These are phyloP conservation scores for Parazoanthus darwini DNA, from an alignment of 92 coral and sea anemone species.

Conservation along the genomic window DNA sequence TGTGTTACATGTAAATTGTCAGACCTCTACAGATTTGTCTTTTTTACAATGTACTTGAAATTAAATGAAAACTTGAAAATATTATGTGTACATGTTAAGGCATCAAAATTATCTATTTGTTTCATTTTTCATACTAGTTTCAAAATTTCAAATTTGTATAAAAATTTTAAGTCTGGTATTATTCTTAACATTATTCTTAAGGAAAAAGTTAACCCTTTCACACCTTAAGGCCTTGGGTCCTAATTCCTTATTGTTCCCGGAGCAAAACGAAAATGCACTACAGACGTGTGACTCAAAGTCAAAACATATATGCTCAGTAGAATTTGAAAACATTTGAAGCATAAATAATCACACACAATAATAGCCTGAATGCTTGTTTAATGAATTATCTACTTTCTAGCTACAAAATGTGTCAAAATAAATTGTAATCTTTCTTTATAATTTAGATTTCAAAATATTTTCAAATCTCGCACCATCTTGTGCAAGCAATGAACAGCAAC, in stretches of 20 bases:
- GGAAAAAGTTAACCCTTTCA: no score
- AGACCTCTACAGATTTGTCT: not conserved
- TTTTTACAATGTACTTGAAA: no score
- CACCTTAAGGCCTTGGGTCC: not conserved
- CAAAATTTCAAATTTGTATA: no score
- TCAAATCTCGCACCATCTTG: slow-evolving; percentile 22
- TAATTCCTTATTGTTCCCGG: not conserved
- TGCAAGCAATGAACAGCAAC: not conserved
- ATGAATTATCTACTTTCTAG: not conserved
- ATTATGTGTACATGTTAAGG: no score
- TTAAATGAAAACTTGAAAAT: not conserved
- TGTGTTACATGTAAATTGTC: not conserved
- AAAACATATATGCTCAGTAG: not conserved
- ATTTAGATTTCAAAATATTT: slow-evolving; percentile 2
- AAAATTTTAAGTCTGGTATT: no score
- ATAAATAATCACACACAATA: not conserved
- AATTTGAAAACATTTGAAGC: not conserved
- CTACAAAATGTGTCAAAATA: not conserved
- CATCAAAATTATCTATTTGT: no score
- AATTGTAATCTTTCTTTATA: not conserved
- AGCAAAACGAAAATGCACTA: not conserved
- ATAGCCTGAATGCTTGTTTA: not conserved
- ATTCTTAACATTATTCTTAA: no score
- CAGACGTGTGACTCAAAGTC: not conserved
- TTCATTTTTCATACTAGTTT: no score